phyloP scores from a whole-genome alignment of 2,113 vertebrate genomes.

The Recurvirostra avosetta region DNA sequence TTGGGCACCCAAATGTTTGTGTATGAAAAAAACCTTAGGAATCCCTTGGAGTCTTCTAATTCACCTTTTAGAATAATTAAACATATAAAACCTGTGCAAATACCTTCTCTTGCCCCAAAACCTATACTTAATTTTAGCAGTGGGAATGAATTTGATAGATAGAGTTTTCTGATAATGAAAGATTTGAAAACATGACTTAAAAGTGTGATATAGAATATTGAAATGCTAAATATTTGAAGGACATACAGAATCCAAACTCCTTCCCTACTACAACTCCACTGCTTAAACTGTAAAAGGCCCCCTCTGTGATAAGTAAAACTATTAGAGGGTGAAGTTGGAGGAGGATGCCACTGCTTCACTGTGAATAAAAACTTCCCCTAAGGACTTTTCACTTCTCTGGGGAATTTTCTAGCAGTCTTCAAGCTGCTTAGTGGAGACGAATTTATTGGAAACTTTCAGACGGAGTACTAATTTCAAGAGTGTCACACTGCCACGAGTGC shows the following conservation, averaged over 20 bases:
- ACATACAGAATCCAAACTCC: not conserved
- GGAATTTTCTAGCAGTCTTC: not conserved
- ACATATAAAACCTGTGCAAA: not conserved
- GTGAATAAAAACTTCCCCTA: not conserved
- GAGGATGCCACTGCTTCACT: not conserved
- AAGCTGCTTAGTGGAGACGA: not conserved
- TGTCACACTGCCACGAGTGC: not conserved
- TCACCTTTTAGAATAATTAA: not conserved
- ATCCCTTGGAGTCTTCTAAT: not conserved
- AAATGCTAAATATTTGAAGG: not conserved
- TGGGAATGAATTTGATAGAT: not conserved
- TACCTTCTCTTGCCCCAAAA: not conserved
- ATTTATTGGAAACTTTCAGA: not conserved
- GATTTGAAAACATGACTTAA: not conserved
- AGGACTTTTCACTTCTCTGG: not conserved
- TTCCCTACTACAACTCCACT: not conserved
- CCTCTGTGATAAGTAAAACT: not conserved
- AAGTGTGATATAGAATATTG: not conserved
- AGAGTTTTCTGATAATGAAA: not conserved
- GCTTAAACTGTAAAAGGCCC: not conserved
- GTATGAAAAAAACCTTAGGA: not conserved
- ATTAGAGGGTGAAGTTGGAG: not conserved
- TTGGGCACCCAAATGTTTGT: not conserved
- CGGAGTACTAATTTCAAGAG: not conserved
- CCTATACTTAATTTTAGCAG: not conserved